Base-by-base conservation (phyloP, 2,888 invertebrate species). In the Malacosoma neustria region DNA sequence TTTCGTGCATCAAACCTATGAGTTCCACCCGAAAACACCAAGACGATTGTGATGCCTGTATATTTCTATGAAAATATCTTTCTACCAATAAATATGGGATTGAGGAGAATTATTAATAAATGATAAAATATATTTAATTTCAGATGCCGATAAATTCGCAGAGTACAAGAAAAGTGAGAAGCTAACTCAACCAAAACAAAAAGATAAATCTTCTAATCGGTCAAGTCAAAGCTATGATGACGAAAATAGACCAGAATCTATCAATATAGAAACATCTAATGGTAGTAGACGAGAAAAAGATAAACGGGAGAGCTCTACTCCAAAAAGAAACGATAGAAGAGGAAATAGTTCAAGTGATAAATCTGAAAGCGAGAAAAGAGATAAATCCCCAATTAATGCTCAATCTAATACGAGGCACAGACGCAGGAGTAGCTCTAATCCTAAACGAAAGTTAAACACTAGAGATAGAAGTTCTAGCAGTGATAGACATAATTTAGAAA, bases 71-170 rank as follows among this genome's bases (percentile, higher is more conserved):
- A n/a, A n/a, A n/a, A n/a, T n/a, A n/a, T n/a, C n/a, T n/a, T n/a
- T n/a, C n/a, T n/a, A n/a, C n/a, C n/a, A n/a, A n/a, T n/a, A n/a
- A n/a, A n/a, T n/a, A n/a, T n/a, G n/a, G n/a, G n/a, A n/a, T n/a
- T n/a, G n/a, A n/a, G n/a, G n/a, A n/a, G n/a, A n/a, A n/a, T n/a
- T n/a, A n/a, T n/a, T n/a, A 22, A 2, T 33, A 15, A 15, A 11
- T 5, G 14, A 37, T n/a, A 15, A 30, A 34, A 34, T 36, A 39
- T 29, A 11, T 13, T 22, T 11, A 43, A 37, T 37, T 65, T 70
- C 49, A 70, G 70, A 94, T 77, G 86, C 89, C 2, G 89, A 87
- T 22, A 90, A 91, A 47, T 94, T 89, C 61, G 91, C 93, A 49
- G 89, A 91, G 51, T 93, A 91, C 57, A 91, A 90, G 53, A 87